Conservation (phyloP, 2,888 invertebrate genomes). For the Andricus quercusramuli region DNA sequence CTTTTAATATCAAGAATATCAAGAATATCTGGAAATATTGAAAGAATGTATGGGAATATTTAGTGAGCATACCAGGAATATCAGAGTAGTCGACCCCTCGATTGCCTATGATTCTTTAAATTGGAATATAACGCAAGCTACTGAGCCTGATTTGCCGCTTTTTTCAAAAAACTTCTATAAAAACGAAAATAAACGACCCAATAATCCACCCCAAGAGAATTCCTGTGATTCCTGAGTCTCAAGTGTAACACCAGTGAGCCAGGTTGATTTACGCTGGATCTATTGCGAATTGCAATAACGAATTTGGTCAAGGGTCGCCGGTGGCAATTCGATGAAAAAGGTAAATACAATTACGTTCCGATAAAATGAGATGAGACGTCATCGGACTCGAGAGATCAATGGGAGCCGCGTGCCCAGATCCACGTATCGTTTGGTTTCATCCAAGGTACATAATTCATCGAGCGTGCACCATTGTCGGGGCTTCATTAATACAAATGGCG, state of each 20-base stretch:
- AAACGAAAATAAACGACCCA: constrained; percentile 19
- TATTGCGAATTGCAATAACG: constrained; percentile 24
- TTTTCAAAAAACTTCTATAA: neutral
- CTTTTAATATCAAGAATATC: too few relatives aligned
- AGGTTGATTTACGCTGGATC: constrained; percentile 19
- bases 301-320: neutral
- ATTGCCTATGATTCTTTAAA: too few relatives aligned
- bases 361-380: constrained; percentile 44
- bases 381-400: constrained; percentile 51
- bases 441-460: constrained; percentile 78
- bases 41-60: too few relatives aligned
- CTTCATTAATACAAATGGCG: constrained; percentile 79
- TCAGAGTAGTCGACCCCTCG: too few relatives aligned
- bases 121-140: neutral
- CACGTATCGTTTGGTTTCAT: constrained; percentile 73
- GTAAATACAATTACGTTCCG: constrained; percentile 34
- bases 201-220: neutral
- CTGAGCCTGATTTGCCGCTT: neutral
- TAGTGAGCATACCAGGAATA: too few relatives aligned
- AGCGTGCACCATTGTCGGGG: constrained; percentile 77
- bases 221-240: neutral
- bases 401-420: constrained; percentile 53
- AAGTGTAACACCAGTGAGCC: constrained; percentile 2
- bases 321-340: constrained; percentile 12
- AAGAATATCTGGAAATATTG: too few relatives aligned